These are phyloP conservation scores for Apodemia mormo DNA, from an alignment of 2,888 invertebrate species.

Conservation along the genomic window DNA sequence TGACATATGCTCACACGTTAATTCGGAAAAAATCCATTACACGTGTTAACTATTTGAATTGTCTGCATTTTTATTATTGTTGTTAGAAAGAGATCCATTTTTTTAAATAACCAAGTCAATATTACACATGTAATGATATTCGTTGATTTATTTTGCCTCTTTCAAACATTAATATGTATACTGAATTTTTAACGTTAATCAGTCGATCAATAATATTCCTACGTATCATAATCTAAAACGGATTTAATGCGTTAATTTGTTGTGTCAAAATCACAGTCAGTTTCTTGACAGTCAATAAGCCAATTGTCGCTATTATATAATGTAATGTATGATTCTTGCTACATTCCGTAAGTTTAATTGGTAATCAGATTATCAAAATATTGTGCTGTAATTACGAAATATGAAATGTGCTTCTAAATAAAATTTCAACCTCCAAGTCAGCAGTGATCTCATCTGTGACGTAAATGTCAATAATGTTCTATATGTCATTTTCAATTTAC, in stretches of 20 bases:
- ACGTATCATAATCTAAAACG: not conserved
- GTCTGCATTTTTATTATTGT: too few relatives aligned
- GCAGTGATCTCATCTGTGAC: not conserved
- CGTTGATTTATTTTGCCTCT: not conserved
- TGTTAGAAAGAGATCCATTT: not conserved
- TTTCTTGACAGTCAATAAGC: not conserved
- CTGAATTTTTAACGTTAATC: not conserved
- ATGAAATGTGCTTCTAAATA: not conserved
- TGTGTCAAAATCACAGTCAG: not conserved
- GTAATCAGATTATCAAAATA: not conserved
- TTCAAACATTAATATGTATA: not conserved
- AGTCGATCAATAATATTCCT: not conserved
- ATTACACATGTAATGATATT: not conserved
- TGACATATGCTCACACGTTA: not conserved
- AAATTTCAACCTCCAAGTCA: not conserved
- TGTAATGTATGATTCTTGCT: not conserved
- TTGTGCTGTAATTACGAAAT: not conserved
- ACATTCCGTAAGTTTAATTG: not conserved
- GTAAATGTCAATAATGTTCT: slow-evolving; percentile 10
- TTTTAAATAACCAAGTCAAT: not conserved
- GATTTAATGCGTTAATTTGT: not conserved
- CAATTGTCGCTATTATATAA: not conserved
- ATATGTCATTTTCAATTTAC: slow-evolving; percentile 5
- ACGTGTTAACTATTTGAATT: not conserved
- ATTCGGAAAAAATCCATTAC: not conserved